phyloP scores from a whole-genome alignment of 2,113 vertebrate species.

The Cisticola juncidis region DNA sequence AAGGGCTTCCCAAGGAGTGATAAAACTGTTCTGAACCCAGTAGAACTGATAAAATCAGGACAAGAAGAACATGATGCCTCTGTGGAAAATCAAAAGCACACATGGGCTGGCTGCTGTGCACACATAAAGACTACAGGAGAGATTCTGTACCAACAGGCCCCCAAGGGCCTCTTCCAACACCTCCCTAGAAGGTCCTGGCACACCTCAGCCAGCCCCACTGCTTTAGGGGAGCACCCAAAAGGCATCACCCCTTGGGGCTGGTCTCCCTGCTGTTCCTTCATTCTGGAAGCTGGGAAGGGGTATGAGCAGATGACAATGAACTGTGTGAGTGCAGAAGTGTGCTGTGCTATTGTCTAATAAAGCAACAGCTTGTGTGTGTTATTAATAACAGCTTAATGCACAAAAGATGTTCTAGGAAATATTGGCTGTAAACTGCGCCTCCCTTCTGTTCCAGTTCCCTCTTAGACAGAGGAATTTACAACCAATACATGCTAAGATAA shows the following conservation, averaged over 20 bases:
- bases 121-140: neutral
- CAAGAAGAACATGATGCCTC: neutral
- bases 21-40: neutral
- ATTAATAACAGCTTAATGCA: neutral
- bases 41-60: neutral
- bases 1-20: neutral
- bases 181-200: neutral
- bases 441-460: neutral
- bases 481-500: neutral
- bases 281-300: neutral
- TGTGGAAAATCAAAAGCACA: neutral
- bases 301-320: neutral
- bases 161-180: accelerated
- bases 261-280: neutral
- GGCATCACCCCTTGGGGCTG: accelerated
- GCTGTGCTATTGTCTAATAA: neutral
- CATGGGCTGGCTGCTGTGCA: neutral
- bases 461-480: neutral
- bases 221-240: neutral
- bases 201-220: neutral
- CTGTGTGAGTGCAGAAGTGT: accelerated
- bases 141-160: neutral
- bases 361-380: neutral
- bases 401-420: neutral
- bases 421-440: neutral